Conservation (phyloP, 2,888 invertebrate genomes). For the Drosophila planitibia region DNA sequence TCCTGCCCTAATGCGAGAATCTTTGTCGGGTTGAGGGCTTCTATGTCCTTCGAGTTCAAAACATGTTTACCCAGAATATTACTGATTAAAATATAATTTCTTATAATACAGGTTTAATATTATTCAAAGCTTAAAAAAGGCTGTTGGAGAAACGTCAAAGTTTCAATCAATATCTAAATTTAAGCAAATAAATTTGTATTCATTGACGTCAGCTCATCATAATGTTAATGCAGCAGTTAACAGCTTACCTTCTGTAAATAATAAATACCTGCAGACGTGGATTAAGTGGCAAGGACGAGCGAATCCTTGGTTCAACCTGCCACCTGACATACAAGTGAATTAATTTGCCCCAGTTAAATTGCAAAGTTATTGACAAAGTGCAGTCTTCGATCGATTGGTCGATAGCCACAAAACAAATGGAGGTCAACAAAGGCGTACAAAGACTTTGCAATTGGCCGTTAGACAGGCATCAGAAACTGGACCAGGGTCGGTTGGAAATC, state of each 20-base stretch:
- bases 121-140: not conserved
- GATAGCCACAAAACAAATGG: slow-evolving; percentile 23
- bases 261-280: not conserved
- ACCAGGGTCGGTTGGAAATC: slow-evolving; percentile 10
- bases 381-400: slow-evolving; percentile 10
- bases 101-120: not conserved
- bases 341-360: slow-evolving; percentile 37
- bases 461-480: not conserved
- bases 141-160: not conserved
- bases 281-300: not conserved
- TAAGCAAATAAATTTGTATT: not conserved
- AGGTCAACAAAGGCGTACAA: slow-evolving; percentile 22
- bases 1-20: not conserved
- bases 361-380: slow-evolving; percentile 5
- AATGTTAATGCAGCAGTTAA: not conserved
- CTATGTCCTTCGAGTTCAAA: not conserved
- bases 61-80: not conserved
- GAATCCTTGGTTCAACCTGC: slow-evolving; percentile 20
- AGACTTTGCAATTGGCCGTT: slow-evolving; percentile 7
- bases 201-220: not conserved
- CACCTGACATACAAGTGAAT: slow-evolving; percentile 44
- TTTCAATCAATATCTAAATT: not conserved
- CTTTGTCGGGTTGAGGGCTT: not conserved
- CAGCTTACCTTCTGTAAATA: not conserved
- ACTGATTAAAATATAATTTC: not conserved